Evolutionary conservation across 30 jellyfish, hydroid and myxozoan genomes (phyloP).

Genomic region (Aurelia sp.): DNA sequence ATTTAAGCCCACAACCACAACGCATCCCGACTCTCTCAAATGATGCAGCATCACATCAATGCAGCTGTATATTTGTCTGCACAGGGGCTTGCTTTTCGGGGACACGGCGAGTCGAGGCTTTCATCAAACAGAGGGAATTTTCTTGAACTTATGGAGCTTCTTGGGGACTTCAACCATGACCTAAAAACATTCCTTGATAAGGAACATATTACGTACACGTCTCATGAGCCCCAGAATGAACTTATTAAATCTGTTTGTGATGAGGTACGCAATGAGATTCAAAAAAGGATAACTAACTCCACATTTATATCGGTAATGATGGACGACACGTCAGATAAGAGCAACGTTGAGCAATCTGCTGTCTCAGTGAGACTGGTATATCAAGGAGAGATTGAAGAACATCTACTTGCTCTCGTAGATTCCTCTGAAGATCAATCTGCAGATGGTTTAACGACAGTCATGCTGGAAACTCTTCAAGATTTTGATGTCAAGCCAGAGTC

Average conservation of each 20-base stretch:
- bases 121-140: constrained; percentile 65
- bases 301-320: constrained; percentile 20
- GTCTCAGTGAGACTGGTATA: constrained; percentile 19
- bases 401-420: constrained; percentile 8
- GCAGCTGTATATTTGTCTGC: constrained; percentile 46
- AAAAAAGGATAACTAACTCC: constrained; percentile 22
- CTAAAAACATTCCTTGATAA: constrained; percentile 24
- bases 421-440: constrained; percentile 12
- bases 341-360: constrained; percentile 33
- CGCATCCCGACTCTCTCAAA: constrained; percentile 17
- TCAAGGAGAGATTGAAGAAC: constrained; percentile 39
- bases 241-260: not conserved
- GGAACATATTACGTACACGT: constrained; percentile 28
- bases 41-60: constrained; percentile 55
- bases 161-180: constrained; percentile 8
- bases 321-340: not conserved
- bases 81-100: constrained; percentile 72
- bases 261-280: constrained; percentile 31
- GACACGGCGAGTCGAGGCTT: constrained; percentile 34
- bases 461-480: constrained; percentile 4
- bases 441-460: constrained; percentile 20
- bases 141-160: constrained; percentile 41
- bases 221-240: constrained; percentile 44
- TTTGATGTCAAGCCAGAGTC: not conserved
- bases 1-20: constrained; percentile 27